Evolutionary conservation across 2,113 vertebrate species (phyloP), one percentile per base, ranked within the genome.

Genomic region (Cinclus mexicanus): DNA sequence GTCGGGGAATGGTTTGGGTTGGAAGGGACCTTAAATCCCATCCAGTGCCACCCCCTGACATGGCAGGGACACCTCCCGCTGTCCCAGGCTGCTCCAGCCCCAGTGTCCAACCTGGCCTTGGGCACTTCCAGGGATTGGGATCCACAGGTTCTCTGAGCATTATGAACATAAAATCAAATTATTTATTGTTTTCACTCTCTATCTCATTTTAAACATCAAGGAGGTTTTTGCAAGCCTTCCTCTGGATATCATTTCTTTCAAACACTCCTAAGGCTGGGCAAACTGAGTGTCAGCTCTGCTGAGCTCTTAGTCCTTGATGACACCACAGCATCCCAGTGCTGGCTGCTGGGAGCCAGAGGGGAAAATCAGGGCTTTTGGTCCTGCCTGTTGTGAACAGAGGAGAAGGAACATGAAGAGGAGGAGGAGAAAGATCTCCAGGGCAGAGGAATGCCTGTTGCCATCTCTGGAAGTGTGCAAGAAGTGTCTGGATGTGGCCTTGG

Each of bases 1-100:
- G 33, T 59, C 8, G 14, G 9, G 20, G 46, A 67, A 81, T 52
- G 8, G 24, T n/a, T 52, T 52, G 39, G 24, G 28, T 35, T 76
- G 24, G 24, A 52, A 47, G 2, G 6, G 3, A 55, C 10, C 2
- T 28, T 23, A 23, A 49, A 49, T 1, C 0, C 2, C 25, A 20
- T 4, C 10, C 47, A 49, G 25, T 55, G 6, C 12, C 47, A 72
- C 7, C 15, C 15, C 25, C 52, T 72, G 42, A 4, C 44, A 52
- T 39, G 31, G 33, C 60, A 89, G 60, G 25, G 29, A 63, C 55
- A 49, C 41, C 31, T 76, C 0, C 55, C 56, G 42, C 21, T 11
- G 5, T 15, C 2, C 56, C 71, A 83, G 21, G 25, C 4, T 63
- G 31, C 79, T 70, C 41, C 31, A 42, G 33, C 12, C n/a, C n/a